phyloP scores from a whole-genome alignment of 2,797 vertebrate genomes.

The Corythornis leucogaster region DNA sequence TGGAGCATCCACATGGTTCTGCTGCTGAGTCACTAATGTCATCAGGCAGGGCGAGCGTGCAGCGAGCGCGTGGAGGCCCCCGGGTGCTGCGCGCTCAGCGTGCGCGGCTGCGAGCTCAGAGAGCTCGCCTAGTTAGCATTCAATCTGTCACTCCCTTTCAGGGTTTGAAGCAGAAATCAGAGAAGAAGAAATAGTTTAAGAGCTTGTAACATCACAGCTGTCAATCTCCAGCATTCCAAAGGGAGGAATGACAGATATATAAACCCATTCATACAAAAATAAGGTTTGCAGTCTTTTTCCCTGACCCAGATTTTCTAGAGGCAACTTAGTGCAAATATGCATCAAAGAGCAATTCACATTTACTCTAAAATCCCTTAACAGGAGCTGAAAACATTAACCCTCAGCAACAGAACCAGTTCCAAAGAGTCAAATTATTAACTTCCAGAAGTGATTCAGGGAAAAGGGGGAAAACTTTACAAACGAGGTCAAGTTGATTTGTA shows the following conservation, averaged over 20 bases:
- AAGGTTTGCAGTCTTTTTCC: conserved; percentile 31
- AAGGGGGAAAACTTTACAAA: conserved; percentile 21
- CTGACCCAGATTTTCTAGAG: conserved; percentile 62
- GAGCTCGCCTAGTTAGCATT: background rate
- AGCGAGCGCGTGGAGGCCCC: background rate
- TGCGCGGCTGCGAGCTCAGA: background rate
- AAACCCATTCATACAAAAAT: conserved; percentile 62
- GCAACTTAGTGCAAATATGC: conserved; percentile 55
- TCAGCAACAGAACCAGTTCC: conserved; percentile 76
- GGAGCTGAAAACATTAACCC: conserved; percentile 73
- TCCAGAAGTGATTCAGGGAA: conserved; percentile 56
- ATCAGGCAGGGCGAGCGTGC: background rate
- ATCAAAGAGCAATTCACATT: conserved; percentile 57
- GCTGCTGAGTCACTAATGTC: conserved; percentile 76
- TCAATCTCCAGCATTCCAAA: conserved; percentile 55
- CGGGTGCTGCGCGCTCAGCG: background rate
- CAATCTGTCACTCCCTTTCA: conserved; percentile 49
- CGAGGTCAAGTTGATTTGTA: conserved; percentile 22
- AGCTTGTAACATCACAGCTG: conserved; percentile 64
- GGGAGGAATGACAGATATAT: conserved; percentile 57
- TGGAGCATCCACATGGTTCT: conserved; percentile 69
- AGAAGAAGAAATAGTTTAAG: conserved; percentile 64
- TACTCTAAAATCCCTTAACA: conserved; percentile 44
- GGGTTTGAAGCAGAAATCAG: conserved; percentile 36
- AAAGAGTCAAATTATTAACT: conserved; percentile 66